Evolutionary conservation across 30 jellyfish, hydroid and myxozoan species (phyloP), one percentile per base, ranked within the genome.

Genomic region (Pseudorhiza aurosa): DNA sequence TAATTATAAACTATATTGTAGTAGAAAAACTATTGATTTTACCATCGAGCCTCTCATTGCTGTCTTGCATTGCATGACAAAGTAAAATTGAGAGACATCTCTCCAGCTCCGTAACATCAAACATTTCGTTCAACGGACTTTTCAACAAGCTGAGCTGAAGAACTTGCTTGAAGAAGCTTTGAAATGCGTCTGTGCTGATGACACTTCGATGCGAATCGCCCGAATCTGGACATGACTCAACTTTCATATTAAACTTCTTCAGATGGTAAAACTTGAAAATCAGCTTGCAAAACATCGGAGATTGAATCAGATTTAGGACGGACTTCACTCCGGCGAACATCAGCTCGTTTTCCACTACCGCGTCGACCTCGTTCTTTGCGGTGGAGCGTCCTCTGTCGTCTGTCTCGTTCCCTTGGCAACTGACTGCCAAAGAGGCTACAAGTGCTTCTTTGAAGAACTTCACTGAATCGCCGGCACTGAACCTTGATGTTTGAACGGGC

Each of bases 251-350:
- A 42, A 31, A 70, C 58, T 70, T 70, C 70, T 44, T 12, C 53
- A 77, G 68, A 26, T 77, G 89, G 22, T 77, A 77, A 63, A 44
- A 81, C 45, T 81, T 50, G 83, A 65, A 67, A 21, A 81, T 42
- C 77, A 46, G 55, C 44, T 67, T 42, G 70, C 84, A 51, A 35
- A 81, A 81, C 71, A 65, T 47, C 22, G 53, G 59, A 7, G 92
- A 81, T 18, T 68, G 72, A 42, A 81, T 46, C 64, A 81, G 8
- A 3, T 56, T 49, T 42, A 81, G 57, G n/a, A 57, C 75, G 1
- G 85, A 47, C 37, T 81, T 81, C 58, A 65, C 37, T 24, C 73
- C 68, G 39, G 85, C 65, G 68, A 65, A 39, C 82, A 81, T 24
- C 42, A 67, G 26, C 68, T 77, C 81, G 10, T 68, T 62, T 32